Conservation (phyloP, 2,888 invertebrate genomes). For the Iphiclides podalirius region DNA sequence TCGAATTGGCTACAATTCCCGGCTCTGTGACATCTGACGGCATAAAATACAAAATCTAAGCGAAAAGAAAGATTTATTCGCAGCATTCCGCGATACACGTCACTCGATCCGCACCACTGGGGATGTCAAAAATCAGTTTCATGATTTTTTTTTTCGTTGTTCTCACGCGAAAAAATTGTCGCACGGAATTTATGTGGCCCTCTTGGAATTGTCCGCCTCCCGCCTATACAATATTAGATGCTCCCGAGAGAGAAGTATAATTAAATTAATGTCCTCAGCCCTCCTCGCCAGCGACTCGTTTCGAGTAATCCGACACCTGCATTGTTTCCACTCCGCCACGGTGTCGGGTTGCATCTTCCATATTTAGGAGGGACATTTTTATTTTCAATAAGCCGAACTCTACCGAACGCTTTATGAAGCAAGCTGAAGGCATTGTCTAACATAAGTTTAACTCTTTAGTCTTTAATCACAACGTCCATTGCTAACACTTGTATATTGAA, state of each 20-base stretch:
- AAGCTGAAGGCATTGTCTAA: background rate
- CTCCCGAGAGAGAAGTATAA: conserved; percentile 70
- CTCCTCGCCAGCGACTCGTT: conserved; percentile 61
- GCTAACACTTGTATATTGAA: too few species aligned
- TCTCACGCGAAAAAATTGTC: conserved; percentile 78
- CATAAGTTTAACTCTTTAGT: too few species aligned
- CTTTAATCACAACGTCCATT: too few species aligned
- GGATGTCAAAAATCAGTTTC: conserved; percentile 69
- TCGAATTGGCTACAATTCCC: background rate
- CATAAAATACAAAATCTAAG: conserved; percentile 21
- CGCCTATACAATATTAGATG: conserved; percentile 72
- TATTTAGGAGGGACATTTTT: conserved; percentile 32
- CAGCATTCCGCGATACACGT: conserved; percentile 53
- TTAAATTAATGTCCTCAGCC: conserved; percentile 77
- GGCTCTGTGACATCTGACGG: background rate
- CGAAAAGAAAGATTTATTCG: conserved; percentile 59
- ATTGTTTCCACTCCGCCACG: conserved; percentile 58
- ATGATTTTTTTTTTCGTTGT: conserved; percentile 58
- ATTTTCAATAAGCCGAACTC: background rate
- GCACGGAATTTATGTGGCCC: conserved; percentile 66
- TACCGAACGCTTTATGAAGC: background rate
- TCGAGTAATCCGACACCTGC: conserved; percentile 76
- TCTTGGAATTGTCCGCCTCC: too few species aligned
- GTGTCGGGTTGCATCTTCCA: conserved; percentile 40
- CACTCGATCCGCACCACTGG: conserved; percentile 62